phyloP scores from a whole-genome alignment of 2,113 vertebrate species.

The Rhabdornis inornatus region DNA sequence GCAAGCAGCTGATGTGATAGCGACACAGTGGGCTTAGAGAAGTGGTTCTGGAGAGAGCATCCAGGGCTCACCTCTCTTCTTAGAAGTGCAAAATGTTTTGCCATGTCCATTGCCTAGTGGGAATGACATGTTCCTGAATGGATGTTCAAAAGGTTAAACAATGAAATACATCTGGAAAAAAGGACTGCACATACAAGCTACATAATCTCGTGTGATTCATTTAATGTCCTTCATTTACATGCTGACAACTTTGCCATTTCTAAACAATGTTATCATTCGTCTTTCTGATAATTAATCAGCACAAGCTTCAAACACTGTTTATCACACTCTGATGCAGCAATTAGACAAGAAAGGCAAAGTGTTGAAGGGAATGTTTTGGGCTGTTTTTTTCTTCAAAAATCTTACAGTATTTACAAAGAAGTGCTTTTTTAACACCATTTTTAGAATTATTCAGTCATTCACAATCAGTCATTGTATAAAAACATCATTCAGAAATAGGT shows the following conservation, averaged over 20 bases:
- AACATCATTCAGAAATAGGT: conserved; percentile 10
- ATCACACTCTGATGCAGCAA: conserved; percentile 20
- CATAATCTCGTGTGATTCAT: not conserved
- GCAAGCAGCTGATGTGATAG: not conserved
- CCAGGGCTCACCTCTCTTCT: not conserved
- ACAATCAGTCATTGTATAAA: conserved; percentile 3
- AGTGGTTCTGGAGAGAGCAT: not conserved
- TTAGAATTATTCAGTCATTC: conserved; percentile 36
- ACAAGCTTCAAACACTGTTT: conserved; percentile 57
- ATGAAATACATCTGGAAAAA: not conserved
- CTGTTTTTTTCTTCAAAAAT: not conserved
- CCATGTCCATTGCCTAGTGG: not conserved
- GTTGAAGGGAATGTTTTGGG: not conserved
- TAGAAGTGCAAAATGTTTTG: not conserved
- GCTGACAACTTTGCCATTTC: conserved; percentile 20
- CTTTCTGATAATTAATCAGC: conserved; percentile 46
- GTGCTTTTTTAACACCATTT: not conserved
- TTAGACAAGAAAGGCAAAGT: conserved; percentile 10
- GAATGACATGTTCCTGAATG: not conserved
- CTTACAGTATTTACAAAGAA: conserved; percentile 55
- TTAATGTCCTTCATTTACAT: conserved; percentile 1
- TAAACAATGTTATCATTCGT: conserved; percentile 53
- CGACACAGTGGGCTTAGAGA: not conserved
- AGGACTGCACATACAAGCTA: not conserved
- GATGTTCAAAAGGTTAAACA: not conserved